Evolutionary conservation across 2,113 vertebrate species (phyloP).

Genomic region (Trogon surrucura): DNA sequence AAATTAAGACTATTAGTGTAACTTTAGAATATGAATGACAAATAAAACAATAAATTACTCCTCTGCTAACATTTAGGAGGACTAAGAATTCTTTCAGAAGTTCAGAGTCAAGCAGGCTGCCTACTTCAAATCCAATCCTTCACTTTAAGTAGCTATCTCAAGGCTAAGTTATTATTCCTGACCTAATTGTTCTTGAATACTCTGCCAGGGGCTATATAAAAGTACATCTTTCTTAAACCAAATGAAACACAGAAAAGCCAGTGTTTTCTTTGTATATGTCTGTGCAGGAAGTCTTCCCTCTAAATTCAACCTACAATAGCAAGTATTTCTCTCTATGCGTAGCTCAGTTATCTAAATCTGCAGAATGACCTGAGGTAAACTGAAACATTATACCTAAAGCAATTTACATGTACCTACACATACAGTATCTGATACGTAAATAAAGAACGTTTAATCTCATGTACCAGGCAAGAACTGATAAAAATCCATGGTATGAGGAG

Average conservation of each 20-base stretch:
- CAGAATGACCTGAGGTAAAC: not conserved
- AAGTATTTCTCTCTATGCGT: not conserved
- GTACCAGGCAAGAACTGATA: not conserved
- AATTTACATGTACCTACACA: not conserved
- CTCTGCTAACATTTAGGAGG: not conserved
- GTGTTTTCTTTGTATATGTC: not conserved
- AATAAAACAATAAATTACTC: not conserved
- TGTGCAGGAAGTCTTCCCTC: not conserved
- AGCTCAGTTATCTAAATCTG: not conserved
- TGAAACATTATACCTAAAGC: not conserved
- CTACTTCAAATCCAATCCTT: not conserved
- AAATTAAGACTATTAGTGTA: not conserved
- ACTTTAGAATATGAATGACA: not conserved
- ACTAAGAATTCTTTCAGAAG: not conserved
- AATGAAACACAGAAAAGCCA: not conserved
- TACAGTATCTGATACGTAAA: not conserved
- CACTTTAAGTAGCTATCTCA: not conserved
- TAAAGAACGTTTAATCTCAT: not conserved
- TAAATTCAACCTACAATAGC: not conserved
- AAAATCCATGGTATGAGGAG: not conserved
- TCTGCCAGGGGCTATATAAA: accelerated
- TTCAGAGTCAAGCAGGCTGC: not conserved
- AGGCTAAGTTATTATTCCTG: not conserved
- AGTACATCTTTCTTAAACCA: not conserved
- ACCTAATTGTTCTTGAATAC: not conserved